phyloP scores from a whole-genome alignment of 2,113 vertebrate species.

The Rhizomys pruinosus region DNA sequence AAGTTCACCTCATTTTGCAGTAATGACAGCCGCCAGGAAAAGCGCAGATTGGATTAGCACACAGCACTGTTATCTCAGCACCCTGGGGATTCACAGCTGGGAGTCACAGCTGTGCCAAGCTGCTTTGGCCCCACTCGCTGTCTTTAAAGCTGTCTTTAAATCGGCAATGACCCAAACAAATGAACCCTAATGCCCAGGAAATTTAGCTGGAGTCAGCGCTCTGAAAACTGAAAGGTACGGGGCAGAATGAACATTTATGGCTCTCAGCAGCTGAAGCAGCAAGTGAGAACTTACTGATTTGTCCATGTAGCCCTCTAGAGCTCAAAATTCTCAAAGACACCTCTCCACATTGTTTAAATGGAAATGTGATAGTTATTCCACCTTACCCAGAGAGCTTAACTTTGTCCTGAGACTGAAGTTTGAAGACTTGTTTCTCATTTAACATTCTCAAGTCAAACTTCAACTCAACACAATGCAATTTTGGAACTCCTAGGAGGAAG shows the following conservation, averaged over 20 bases:
- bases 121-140: not conserved
- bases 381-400: not conserved
- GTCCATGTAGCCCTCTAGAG: not conserved
- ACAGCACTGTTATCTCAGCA: slow-evolving; percentile 1
- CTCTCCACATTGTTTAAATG: slow-evolving; percentile 34
- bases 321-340: slow-evolving; percentile 46
- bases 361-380: not conserved
- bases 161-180: slow-evolving; percentile 57
- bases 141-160: slow-evolving; percentile 55
- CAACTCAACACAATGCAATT: not conserved
- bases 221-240: not conserved
- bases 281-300: slow-evolving; percentile 41
- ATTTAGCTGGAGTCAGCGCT: slow-evolving; percentile 35
- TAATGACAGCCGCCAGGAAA: slow-evolving; percentile 66
- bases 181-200: not conserved
- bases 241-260: slow-evolving; percentile 32
- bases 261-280: slow-evolving; percentile 20
- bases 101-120: slow-evolving; percentile 57
- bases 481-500: not conserved
- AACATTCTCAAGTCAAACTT: slow-evolving; percentile 32
- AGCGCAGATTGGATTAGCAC: slow-evolving; percentile 65
- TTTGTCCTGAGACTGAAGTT: not conserved
- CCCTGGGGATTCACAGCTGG: slow-evolving; percentile 66
- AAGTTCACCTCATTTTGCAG: slow-evolving; percentile 61
- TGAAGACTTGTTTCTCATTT: not conserved